Evolutionary conservation across 2,888 invertebrate genomes (phyloP), one percentile per base, ranked within the genome.

Genomic region (Tetragonisca angustula): DNA sequence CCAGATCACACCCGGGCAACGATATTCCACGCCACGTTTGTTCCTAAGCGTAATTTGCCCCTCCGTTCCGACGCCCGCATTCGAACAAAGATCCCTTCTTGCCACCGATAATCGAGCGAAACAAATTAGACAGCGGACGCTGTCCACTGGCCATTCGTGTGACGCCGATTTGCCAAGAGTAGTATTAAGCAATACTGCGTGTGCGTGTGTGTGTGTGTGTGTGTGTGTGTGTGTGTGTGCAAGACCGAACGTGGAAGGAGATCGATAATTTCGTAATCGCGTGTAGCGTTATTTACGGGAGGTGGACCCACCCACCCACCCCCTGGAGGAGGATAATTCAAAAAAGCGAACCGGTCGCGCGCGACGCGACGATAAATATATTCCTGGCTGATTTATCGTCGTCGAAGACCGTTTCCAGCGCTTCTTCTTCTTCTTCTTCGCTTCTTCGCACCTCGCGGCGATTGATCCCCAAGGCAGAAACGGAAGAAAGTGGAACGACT

Each of bases 261-360:
- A 80, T 84, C 77, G 77, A 71, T 56, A 77, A 78, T 78, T 84
- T 84, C 70, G 74, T 74, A 77, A 73, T 78, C 74, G 50, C 43
- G 74, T 50, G 64, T 59, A 50, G 54, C 65, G 43, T 69, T 81
- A 78, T 78, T 78, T 78, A 74, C 54, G 77, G 43, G 43, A 61
- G 43, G 17, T 61, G 52, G 52, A 9, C 50, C 36, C 32, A 19
- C 19, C 67, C 74, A 67, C 54, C 36, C 32, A 19, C 13, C 67
- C 43, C 74, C 74, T 49, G 59, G 68, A 64, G 74, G 56, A 61
- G 62, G 75, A 78, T 81, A 84, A 81, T 81, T 84, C 79, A 72
- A 84, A 84, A 81, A 75, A 74, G 61, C 67, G n/a, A 27, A 61
- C 71, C 52, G 50, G 67, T 43, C 74, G 67, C 43, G 54, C 43